Evolutionary conservation across 2,797 vertebrate species (phyloP), one percentile per base, ranked within the genome.

Genomic region (Arrhamphus sclerolepis): DNA sequence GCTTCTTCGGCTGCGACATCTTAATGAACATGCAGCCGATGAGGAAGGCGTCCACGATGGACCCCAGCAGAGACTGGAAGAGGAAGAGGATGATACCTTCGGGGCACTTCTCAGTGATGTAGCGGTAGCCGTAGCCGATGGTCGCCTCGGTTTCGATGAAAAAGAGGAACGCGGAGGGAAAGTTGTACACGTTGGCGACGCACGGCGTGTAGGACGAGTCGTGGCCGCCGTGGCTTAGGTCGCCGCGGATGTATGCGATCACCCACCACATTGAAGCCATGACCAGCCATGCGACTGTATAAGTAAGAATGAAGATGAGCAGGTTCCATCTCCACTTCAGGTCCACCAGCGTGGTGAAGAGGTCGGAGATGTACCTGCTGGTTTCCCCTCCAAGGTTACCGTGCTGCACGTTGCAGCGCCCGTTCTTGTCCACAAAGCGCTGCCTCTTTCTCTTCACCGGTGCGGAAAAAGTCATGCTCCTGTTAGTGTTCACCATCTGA

Each of bases 1-100:
- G 92, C 84, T 97, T 97, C 88, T 97, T 97, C 22, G 95, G 95
- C 86, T 97, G 95, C 58, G 95, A 97, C 95, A 97, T 97, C 90
- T 97, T 97, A 79, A 97, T 97, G 86, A 97, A 97, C 95, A 96
- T 97, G 89, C 95, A 97, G 49, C 95, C 95, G 68, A 97, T 96
- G 43, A 97, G 94, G 65, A 97, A 97, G 0, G 95, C 95, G 19
- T 97, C 95, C 56, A 97, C 95, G 14, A 97, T 93, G 70, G 95
- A 96, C 6, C 95, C 95, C 68, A 97, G 83, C 56, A 97, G 83
- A 0, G 95, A 96, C 90, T 97, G 95, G 77, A 97, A 96, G 62
- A 97, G 92, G 80, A 96, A 97, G 9, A 97, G 93, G 72, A 95
- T 92, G 60, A 97, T 97, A 28, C 95, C 94, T 66, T 97, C 95